Evolutionary conservation across 2,113 vertebrate species (phyloP).

Genomic region (Eudorcas thomsonii): DNA sequence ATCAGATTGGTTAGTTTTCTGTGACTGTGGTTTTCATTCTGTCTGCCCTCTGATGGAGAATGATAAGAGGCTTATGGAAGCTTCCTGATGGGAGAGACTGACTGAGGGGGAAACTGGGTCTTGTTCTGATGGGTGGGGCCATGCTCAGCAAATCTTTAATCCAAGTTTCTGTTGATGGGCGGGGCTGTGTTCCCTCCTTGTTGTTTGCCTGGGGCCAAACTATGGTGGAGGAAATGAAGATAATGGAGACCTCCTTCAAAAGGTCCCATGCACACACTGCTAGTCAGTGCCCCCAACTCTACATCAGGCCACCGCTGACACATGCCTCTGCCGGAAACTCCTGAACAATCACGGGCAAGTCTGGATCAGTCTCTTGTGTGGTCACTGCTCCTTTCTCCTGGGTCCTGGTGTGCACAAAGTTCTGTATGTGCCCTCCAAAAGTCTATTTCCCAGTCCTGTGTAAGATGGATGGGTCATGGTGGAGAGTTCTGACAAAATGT

Average conservation of each 20-base stretch:
- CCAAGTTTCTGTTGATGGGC: not conserved
- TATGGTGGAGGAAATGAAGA: not conserved
- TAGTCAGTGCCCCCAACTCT: not conserved
- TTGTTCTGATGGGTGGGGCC: not conserved
- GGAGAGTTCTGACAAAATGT: not conserved
- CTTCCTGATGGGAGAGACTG: not conserved
- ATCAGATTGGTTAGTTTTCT: not conserved
- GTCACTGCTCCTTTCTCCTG: not conserved
- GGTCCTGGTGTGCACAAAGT: not conserved
- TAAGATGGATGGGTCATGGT: not conserved
- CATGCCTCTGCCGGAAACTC: fast-evolving
- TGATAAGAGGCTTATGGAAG: not conserved
- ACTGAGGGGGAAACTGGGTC: not conserved
- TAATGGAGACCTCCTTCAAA: not conserved
- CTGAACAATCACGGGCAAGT: not conserved
- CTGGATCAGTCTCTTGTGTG: not conserved
- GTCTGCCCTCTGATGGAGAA: not conserved
- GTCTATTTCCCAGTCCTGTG: not conserved
- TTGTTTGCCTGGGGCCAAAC: not conserved
- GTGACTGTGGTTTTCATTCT: not conserved
- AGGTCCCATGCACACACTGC: fast-evolving
- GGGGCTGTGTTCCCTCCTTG: not conserved
- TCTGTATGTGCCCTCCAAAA: not conserved
- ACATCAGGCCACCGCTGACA: not conserved
- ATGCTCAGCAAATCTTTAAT: not conserved